Conservation (phyloP, 2,888 invertebrate species). For the Phymatocera aterrima region DNA sequence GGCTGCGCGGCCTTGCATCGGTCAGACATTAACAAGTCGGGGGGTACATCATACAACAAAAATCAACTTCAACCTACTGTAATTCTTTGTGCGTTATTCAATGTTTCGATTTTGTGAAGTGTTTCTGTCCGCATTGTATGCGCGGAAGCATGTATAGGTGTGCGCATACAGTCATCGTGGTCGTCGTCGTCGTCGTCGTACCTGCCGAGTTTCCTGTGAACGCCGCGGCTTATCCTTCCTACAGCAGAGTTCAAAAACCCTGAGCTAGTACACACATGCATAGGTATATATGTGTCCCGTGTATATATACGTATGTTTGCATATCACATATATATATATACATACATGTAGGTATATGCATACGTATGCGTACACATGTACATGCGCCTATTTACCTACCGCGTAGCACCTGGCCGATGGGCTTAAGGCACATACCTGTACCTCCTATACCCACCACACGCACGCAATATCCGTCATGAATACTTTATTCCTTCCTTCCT, state of each 20-base stretch:
- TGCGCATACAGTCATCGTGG: no score
- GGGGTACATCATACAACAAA: no score
- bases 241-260: no score
- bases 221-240: neutral
- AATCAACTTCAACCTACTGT: no score
- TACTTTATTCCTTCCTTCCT: no score
- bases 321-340: neutral
- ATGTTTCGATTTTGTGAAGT: neutral
- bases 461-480: no score
- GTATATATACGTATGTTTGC: neutral
- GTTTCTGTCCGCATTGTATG: neutral
- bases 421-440: neutral
- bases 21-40: no score
- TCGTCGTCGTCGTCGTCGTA: neutral
- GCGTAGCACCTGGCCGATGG: conserved; percentile 11
- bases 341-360: neutral
- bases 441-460: neutral
- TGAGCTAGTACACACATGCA: no score
- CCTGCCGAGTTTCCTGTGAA: neutral
- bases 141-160: neutral
- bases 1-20: no score
- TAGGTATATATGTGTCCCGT: neutral
- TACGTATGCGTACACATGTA: neutral
- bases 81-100: neutral
- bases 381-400: conserved; percentile 13